Conservation (phyloP, 2,888 invertebrate genomes). For the Phasia obesa region DNA sequence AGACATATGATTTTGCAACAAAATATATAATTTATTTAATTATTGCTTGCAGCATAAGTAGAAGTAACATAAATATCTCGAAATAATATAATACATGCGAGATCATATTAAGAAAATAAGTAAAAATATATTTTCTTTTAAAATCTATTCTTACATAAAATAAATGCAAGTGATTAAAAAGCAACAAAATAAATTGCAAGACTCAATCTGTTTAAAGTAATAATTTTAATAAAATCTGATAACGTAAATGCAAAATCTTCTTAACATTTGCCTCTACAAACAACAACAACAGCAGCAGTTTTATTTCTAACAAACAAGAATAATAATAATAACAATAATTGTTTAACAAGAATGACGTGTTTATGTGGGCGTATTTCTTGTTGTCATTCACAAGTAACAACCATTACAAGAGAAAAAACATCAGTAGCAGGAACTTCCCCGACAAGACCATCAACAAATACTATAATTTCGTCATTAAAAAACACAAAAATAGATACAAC, state of each 20-base stretch:
- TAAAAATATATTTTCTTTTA: not conserved
- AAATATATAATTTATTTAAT: constrained; percentile 59
- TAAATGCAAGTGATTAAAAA: constrained; percentile 14
- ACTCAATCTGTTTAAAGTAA: constrained; percentile 49
- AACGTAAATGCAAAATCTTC: constrained; percentile 70
- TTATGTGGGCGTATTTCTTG: constrained; percentile 61
- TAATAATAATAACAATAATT: constrained; percentile 69
- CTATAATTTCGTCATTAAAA: constrained; percentile 41
- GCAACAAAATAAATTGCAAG: constrained; percentile 3
- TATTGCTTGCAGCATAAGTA: constrained; percentile 51
- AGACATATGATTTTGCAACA: constrained; percentile 66
- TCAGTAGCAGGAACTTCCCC: constrained; percentile 14
- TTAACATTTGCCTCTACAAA: constrained; percentile 58
- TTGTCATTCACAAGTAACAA: constrained; percentile 48
- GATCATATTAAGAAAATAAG: not conserved
- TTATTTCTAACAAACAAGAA: constrained; percentile 23
- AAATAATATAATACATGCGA: not conserved
- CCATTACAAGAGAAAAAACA: constrained; percentile 1
- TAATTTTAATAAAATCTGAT: constrained; percentile 57
- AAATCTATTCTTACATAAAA: constrained; percentile 5
- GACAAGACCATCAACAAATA: constrained; percentile 53
- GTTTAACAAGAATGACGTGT: constrained; percentile 58
- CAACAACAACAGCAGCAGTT: constrained; percentile 21
- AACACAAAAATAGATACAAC: constrained; percentile 54
- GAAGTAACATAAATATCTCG: constrained; percentile 31